These are phyloP conservation scores for Drosophila mayri DNA, from an alignment of 1,140 invertebrate species.

Conservation along the genomic window DNA sequence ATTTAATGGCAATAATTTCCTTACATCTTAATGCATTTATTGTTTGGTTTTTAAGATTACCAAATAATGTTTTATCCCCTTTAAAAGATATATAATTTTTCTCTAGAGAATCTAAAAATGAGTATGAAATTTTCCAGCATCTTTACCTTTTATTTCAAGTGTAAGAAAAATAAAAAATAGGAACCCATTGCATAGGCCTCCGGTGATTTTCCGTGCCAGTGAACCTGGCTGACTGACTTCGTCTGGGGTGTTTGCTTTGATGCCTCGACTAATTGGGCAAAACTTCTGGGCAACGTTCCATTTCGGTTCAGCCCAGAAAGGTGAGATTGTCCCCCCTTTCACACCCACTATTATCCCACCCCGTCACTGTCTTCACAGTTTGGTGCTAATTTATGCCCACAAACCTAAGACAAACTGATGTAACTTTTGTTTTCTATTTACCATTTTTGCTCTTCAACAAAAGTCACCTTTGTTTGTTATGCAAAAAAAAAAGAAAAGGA, in stretches of 20 bases:
- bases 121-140: too few relatives aligned
- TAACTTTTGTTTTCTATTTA: slow-evolving; percentile 79
- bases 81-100: not conserved
- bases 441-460: slow-evolving; percentile 54
- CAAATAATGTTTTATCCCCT: not conserved
- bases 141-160: not conserved
- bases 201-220: slow-evolving; percentile 75
- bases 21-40: too few relatives aligned
- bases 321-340: slow-evolving; percentile 45
- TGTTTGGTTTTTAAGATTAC: too few relatives aligned
- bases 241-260: slow-evolving; percentile 41
- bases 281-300: slow-evolving; percentile 57
- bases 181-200: slow-evolving; percentile 10
- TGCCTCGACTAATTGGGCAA: slow-evolving; percentile 69
- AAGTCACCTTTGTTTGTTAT: slow-evolving; percentile 73
- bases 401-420: slow-evolving; percentile 57
- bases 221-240: slow-evolving; percentile 51
- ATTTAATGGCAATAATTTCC: too few relatives aligned
- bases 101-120: too few relatives aligned
- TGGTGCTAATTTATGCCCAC: slow-evolving; percentile 72
- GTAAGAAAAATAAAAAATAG: slow-evolving; percentile 4
- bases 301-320: slow-evolving; percentile 27
- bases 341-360: slow-evolving; percentile 13
- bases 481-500: slow-evolving; percentile 40
- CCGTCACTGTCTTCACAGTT: slow-evolving; percentile 9